Conservation (phyloP, 1,140 invertebrate genomes). For the Drosophila rhopaloa region DNA sequence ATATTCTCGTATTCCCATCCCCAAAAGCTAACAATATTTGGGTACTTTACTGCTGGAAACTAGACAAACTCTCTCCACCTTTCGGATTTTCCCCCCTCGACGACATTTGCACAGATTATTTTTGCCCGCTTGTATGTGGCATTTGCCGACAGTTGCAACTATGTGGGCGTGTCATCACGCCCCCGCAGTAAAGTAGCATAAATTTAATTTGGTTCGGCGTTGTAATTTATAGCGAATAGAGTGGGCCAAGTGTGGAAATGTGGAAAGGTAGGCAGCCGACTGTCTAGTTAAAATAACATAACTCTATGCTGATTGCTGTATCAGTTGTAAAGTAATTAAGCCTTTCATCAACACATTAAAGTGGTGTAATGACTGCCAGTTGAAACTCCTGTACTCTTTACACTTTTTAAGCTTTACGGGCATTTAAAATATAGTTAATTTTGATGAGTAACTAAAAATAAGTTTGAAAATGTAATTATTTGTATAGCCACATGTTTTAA, state of each 20-base stretch:
- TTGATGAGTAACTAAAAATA: too few relatives aligned
- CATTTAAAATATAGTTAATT: too few relatives aligned
- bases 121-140: slow-evolving; percentile 39
- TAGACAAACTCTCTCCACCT: slow-evolving; percentile 12
- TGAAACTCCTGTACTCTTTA: too few relatives aligned
- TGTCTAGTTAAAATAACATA: slow-evolving; percentile 37
- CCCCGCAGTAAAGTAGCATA: slow-evolving; percentile 32
- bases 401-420: too few relatives aligned
- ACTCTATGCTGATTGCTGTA: slow-evolving; percentile 12
- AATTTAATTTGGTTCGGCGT: slow-evolving; percentile 38
- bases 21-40: background rate
- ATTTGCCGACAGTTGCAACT: slow-evolving; percentile 28
- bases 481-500: too few relatives aligned
- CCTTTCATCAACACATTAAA: slow-evolving; percentile 11
- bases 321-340: slow-evolving; percentile 23
- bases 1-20: slow-evolving; percentile 12
- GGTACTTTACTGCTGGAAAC: slow-evolving; percentile 25
- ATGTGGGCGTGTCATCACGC: slow-evolving; percentile 34
- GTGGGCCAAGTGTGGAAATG: slow-evolving; percentile 2
- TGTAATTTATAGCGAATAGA: slow-evolving; percentile 11
- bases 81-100: too few relatives aligned
- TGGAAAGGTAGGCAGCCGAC: background rate
- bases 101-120: slow-evolving; percentile 45
- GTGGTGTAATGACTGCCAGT: background rate
- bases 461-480: too few relatives aligned